Base-by-base conservation (phyloP, 2,113 vertebrate genomes). In the Agelaius phoeniceus region DNA sequence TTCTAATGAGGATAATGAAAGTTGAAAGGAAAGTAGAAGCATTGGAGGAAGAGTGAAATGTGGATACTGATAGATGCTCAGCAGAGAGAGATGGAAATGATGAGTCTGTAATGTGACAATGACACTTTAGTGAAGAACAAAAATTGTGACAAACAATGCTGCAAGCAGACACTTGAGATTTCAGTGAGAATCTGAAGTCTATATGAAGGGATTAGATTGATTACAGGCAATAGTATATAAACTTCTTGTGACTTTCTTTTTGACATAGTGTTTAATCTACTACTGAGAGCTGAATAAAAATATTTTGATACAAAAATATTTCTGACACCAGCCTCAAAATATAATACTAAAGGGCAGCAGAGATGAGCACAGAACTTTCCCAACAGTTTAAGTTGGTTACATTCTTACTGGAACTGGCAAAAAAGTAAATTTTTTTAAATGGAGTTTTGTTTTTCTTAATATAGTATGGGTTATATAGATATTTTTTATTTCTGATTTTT, bases 1-100 rank as follows among this genome's bases (percentile, higher is more conserved):
- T 97, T 97, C 81, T 94, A 89, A 75, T 96, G 87, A 98, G 73
- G 87, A 95, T 96, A 98, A 98, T 97, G 72, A 96, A 97, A 97
- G 88, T 67, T 97, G 97, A 98, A 97, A 98, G 76, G 78, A 82
- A 95, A 93, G 35, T 59, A 93, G 35, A 90, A 80, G 39, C 87
- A 94, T 20, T 84, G 90, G 43, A 90, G 65, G 31, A 92, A 78
- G 76, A 49, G 21, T 39, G 54, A 90, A 90, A 31, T 43, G 39
- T 65, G 41, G 84, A 35, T 87, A 90, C 83, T 94, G 90, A 96
- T 92, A 93, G 91, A 91, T 58, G 52, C 63, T 95, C 46, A 87
- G 23, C 48, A 91, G 15, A 93, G 87, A 86, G 89, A 93, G 81
- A 85, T 90, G 48, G 80, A 94, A 97, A 95, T 90, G 80, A 95